Base-by-base conservation (phyloP, 2,113 vertebrate genomes). In the Mormyrus lacerda region DNA sequence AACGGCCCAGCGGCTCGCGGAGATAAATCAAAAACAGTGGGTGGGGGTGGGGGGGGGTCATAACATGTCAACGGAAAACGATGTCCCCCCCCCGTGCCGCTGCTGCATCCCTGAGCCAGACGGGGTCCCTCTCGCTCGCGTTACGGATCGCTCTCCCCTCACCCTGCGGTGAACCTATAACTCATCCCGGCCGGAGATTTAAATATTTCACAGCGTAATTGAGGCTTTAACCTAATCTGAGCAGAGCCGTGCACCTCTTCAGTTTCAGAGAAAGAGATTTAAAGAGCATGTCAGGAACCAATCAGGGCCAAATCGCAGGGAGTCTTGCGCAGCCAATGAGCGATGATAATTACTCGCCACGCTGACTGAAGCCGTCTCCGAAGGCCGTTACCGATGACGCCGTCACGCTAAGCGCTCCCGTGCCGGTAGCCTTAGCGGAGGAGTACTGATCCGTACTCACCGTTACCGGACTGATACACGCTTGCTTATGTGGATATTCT, bases 181-280 rank as follows among this genome's bases (percentile, higher is more conserved):
- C 94, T 94, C 94, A 93, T 94, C 89, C 89, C 92, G 91, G 92
- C 93, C 92, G 91, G 91, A 92, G 93, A 95, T 95, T 95, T 93
- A 92, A 95, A 95, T 95, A 95, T 95, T 94, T 95, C 91, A 91
- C 85, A 79, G 90, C 92, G 93, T 95, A 95, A 95, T 95, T 94
- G 93, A 93, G 90, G 93, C 92, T 93, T 94, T 95, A 94, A 95
- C 93, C 93, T 94, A 95, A 95, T 95, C 94, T 94, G 85, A 91
- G 91, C 90, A 91, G 76, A 92, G 89, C 76, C 87, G 89, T 89
- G 91, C 91, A 65, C 92, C 93, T 93, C 87, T 85, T 83, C 89
- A 90, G 73, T 90, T 89, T 87, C 90, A 88, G 87, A 90, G 84
- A 90, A 93, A 91, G 89, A 88, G 87, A 89, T 93, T 94, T 91